Base-by-base conservation (phyloP, 2,113 vertebrate species). In the Elaphurus davidianus region DNA sequence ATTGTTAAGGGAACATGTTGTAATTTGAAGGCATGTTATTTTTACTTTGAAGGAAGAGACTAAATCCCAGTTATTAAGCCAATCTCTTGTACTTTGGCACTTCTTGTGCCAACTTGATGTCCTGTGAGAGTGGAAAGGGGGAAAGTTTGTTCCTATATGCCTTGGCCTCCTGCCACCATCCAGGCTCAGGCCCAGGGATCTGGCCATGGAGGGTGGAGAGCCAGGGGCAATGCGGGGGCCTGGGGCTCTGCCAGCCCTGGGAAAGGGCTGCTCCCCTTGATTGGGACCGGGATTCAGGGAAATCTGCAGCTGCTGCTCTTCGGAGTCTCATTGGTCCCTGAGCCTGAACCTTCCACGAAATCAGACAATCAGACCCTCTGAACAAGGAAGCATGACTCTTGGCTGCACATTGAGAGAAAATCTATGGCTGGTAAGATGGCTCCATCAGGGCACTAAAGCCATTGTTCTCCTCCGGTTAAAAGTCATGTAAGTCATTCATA, bases 401-500 rank as follows among this genome's bases (percentile, higher is more conserved):
- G 94, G 71, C 90, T 71, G 33, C 52, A 30, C 4, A 1, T 1
- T 76, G 96, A 91, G 91, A 97, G 96, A 93, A 97, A 97, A 94
- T 94, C 93, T 95, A 74, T 92, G 86, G 43, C 83, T 83, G 87
- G 79, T 54, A 79, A 95, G 88, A 50, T 0, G 2, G 55, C 36
- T 87, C 36, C 17, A 27, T 87, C 33, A 6, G 79, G 50, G 40
- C 78, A 62, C 47, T 6, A 3, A 93, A 93, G 87, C 6, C 89
- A 36, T 59, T 88, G 36, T 96, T 96, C 86, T 27, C 57, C 87
- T 95, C 84, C 89, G 90, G 91, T 96, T 90, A 94, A 85, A 93
- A 97, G 90, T 94, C 40, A 7, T 85, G 83, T 96, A 91, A 96
- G 95, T 87, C 54, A 86, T 83, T 92, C 93, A 81, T 92, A 78